Conservation (phyloP, 1,140 invertebrate species). For the Ericerus pela region DNA sequence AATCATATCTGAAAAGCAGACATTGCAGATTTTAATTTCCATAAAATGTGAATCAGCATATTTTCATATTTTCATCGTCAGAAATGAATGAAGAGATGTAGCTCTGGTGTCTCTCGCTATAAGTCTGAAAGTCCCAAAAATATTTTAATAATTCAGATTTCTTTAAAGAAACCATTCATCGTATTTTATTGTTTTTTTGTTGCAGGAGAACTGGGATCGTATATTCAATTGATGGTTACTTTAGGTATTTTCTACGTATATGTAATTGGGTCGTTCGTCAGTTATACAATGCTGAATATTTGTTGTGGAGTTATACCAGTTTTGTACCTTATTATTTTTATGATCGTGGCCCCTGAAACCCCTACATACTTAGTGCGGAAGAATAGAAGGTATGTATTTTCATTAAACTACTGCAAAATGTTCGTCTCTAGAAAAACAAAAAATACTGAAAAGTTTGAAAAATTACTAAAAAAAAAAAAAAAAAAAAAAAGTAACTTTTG, state of each 20-base stretch:
- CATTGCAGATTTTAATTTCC: no score
- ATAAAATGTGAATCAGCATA: no score
- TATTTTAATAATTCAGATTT: no score
- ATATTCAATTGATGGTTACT: slow-evolving; percentile 69
- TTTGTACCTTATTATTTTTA: slow-evolving; percentile 34
- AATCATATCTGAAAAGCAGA: no score
- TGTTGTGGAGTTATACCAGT: slow-evolving; percentile 31
- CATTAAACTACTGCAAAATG: neutral
- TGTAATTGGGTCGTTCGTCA: slow-evolving; percentile 41
- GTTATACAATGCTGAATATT: slow-evolving; percentile 19
- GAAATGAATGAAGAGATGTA: no score
- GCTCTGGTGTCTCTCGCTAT: no score
- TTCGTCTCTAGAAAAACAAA: neutral
- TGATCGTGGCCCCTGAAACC: slow-evolving; percentile 35
- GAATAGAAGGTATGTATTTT: slow-evolving; percentile 16
- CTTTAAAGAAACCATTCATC: no score
- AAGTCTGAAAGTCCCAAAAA: no score
- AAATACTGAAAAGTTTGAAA: neutral
- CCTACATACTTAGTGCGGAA: slow-evolving; percentile 29
- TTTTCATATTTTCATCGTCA: no score
- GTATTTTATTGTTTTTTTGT: slow-evolving; percentile 14
- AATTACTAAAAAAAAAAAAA: slow-evolving; percentile 23
- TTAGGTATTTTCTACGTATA: slow-evolving; percentile 65
- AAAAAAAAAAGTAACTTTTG: neutral
- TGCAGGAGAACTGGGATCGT: slow-evolving; percentile 41